Base-by-base conservation (phyloP, 2,797 vertebrate species). In the Microctenopoma steveboyesi region DNA sequence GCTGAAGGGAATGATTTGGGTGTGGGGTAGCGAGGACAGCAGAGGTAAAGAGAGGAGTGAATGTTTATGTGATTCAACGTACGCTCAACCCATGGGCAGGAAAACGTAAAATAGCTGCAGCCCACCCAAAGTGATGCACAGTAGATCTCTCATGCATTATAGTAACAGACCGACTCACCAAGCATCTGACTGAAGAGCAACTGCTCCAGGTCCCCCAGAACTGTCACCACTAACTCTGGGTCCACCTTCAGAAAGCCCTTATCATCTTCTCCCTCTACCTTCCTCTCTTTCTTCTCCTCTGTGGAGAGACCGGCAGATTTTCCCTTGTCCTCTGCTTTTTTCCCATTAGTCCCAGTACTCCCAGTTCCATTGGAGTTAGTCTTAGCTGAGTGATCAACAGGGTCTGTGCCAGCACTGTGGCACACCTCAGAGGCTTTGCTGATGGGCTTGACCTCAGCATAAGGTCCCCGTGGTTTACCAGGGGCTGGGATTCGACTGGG, bases 161-260 rank as follows among this genome's bases (percentile, higher is more conserved):
- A 33, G 2, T 4, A 22, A 50, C 5, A 1, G 33, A 8, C 9
- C 60, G 40, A 96, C 97, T 98, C 88, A 99, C 97, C 97, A 63
- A 98, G 85, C 90, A 98, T 97, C 85, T 99, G 96, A 89, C 97
- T 99, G 94, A 98, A 98, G 50, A 99, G 96, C 39, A 99, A 94
- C 93, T 99, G 97, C 86, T 99, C 97, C 89, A 99, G 90, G 88
- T 98, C 97, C 0, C 97, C 97, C 85, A 99, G 93, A 76, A 98
- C 97, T 0, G 97, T 99, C 83, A 98, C 97, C 86, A 99, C 97
- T 56, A 99, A 92, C 90, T 99, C 96, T 5, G 97, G 97, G 66
- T 99, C 97, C 94, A 98, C 97, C 90, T 98, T 98, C 76, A 99
- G 93, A 85, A 96, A 99, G 71, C 94, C 86, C 74, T 97, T 95